phyloP scores from a whole-genome alignment of 1,140 invertebrate genomes.

The Arctopsyche grandis region DNA sequence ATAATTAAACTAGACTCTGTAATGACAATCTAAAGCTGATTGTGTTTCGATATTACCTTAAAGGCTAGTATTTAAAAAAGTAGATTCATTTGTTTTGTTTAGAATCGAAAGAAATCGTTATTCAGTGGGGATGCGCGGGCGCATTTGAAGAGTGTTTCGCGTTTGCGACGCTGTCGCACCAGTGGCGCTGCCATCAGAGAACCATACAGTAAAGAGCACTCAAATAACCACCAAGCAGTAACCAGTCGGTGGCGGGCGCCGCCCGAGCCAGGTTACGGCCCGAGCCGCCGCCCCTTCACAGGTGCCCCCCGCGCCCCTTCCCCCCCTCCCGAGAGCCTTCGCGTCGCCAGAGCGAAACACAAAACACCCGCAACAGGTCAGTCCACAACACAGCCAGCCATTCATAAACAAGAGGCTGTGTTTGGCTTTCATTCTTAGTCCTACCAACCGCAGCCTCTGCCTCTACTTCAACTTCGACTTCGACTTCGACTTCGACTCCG shows the following conservation, averaged over 20 bases:
- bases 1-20: too few relatives aligned
- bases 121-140: background rate
- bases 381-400: background rate
- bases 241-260: conserved; percentile 9
- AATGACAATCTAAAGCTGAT: too few relatives aligned
- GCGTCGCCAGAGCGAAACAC: background rate
- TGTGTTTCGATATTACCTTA: too few relatives aligned
- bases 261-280: background rate
- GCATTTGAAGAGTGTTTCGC: background rate
- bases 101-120: too few relatives aligned
- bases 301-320: background rate
- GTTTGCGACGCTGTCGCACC: background rate
- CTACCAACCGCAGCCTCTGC: too few relatives aligned
- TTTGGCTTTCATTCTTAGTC: background rate
- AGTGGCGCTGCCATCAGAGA: background rate
- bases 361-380: too few relatives aligned
- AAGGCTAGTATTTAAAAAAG: too few relatives aligned
- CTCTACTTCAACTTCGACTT: too few relatives aligned
- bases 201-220: background rate
- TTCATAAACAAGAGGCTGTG: conserved; percentile 9
- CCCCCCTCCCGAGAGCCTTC: background rate
- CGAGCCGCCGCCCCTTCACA: background rate
- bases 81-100: too few relatives aligned
- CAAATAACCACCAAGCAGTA: background rate
- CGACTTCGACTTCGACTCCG: too few relatives aligned